Evolutionary conservation across 2,113 vertebrate species (phyloP).

Genomic region (Cinclus cinclus): DNA sequence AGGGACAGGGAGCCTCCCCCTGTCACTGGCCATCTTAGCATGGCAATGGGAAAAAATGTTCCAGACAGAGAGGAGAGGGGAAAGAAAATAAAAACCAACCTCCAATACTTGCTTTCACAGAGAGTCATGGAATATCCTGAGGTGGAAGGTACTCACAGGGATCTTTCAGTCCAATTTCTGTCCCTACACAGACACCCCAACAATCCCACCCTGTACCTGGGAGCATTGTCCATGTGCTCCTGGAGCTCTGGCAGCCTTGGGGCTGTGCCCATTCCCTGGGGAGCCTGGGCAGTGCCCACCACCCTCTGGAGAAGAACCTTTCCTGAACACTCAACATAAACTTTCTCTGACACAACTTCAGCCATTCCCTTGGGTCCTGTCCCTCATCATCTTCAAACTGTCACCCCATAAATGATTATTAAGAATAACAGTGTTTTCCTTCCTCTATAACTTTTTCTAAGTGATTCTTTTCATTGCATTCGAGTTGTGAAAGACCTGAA

Average conservation of each 20-base stretch:
- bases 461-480: rapidly evolving
- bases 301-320: background rate
- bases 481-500: rapidly evolving
- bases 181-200: background rate
- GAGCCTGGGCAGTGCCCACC: background rate
- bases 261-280: background rate
- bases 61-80: too few relatives aligned
- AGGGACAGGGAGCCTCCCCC: too few relatives aligned
- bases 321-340: rapidly evolving
- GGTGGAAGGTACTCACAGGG: too few relatives aligned
- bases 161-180: too few relatives aligned
- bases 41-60: too few relatives aligned
- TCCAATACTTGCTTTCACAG: background rate
- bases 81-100: too few relatives aligned
- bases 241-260: background rate
- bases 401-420: background rate
- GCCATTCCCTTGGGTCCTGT: rapidly evolving
- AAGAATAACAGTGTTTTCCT: background rate
- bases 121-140: background rate
- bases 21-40: too few relatives aligned
- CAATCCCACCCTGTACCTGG: background rate
- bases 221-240: rapidly evolving
- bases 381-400: rapidly evolving
- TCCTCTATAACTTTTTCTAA: background rate
- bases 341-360: background rate